Conservation (phyloP, 92 coral and sea anemone species). For the Pocillopora meandrina region DNA sequence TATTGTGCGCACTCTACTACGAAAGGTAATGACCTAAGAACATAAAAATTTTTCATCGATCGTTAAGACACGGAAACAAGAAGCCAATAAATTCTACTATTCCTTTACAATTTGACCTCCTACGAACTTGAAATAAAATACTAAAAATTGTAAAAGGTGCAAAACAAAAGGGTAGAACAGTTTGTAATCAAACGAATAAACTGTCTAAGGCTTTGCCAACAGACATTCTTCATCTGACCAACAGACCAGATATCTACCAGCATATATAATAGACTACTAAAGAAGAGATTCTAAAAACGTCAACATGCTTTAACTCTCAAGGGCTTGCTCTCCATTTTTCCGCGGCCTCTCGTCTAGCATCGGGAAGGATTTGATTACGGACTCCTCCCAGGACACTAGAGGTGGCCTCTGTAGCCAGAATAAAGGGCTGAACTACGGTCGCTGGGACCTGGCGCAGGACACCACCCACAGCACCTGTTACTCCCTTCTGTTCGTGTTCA, state of each 20-base stretch:
- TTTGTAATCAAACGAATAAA: too few species aligned
- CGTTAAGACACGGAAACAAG: too few species aligned
- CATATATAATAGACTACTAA: too few species aligned
- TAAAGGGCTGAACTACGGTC: slow-evolving; percentile 95
- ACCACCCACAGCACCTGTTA: slow-evolving; percentile 99
- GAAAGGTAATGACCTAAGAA: too few species aligned
- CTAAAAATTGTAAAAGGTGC: too few species aligned
- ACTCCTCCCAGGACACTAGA: slow-evolving; percentile 98
- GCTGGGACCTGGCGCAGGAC: slow-evolving; percentile 97
- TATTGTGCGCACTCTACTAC: too few species aligned
- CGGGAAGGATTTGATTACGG: slow-evolving; percentile 96
- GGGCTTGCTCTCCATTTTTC: slow-evolving; percentile 89
- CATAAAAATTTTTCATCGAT: too few species aligned
- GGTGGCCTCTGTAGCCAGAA: slow-evolving; percentile 97
- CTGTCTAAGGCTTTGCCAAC: neutral
- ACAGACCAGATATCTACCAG: neutral
- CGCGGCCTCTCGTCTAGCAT: slow-evolving; percentile 97
- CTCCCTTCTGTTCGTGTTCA: slow-evolving; percentile 94
- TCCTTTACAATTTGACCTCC: too few species aligned
- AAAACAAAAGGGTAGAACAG: too few species aligned
- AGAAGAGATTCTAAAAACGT: neutral
- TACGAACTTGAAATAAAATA: too few species aligned
- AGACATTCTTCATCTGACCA: neutral
- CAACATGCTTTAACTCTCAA: neutral
- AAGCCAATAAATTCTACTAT: too few species aligned